Conservation (phyloP, 2,113 vertebrate species). For the Myotis brandtii region DNA sequence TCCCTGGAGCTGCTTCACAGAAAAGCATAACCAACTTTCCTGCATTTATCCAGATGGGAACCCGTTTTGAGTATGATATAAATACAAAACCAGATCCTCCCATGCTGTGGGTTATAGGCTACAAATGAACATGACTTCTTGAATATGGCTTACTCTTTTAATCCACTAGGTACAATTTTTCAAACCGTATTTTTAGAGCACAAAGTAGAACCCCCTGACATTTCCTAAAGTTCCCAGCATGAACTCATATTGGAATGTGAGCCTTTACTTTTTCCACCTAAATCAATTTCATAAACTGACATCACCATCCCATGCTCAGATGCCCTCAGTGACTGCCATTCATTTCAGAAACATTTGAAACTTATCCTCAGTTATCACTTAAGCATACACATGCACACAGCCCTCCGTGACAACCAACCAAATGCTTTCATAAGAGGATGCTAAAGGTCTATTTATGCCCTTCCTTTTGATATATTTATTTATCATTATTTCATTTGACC, state of each 20-base stretch:
- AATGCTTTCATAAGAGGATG: neutral
- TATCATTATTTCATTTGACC: neutral
- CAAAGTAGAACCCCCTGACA: neutral
- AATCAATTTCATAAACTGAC: neutral
- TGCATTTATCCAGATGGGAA: neutral
- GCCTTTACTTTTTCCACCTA: neutral
- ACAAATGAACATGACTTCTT: neutral
- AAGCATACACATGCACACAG: neutral
- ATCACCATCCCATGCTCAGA: neutral
- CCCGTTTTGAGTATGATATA: neutral
- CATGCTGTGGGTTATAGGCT: neutral
- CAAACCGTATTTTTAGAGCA: neutral
- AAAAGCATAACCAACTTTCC: neutral
- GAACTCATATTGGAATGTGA: neutral
- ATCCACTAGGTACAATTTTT: neutral
- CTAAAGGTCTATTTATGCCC: neutral
- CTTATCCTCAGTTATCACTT: neutral
- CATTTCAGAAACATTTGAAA: conserved; percentile 1
- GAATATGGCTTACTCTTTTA: neutral
- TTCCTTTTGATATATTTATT: neutral
- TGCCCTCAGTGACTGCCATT: neutral
- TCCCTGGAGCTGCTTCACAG: neutral
- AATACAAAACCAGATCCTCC: neutral
- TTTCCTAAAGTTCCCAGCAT: neutral
- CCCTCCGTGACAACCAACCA: neutral